Evolutionary conservation across 2,797 vertebrate species (phyloP), one percentile per base, ranked within the genome.

Genomic region (Muscicapa striata): DNA sequence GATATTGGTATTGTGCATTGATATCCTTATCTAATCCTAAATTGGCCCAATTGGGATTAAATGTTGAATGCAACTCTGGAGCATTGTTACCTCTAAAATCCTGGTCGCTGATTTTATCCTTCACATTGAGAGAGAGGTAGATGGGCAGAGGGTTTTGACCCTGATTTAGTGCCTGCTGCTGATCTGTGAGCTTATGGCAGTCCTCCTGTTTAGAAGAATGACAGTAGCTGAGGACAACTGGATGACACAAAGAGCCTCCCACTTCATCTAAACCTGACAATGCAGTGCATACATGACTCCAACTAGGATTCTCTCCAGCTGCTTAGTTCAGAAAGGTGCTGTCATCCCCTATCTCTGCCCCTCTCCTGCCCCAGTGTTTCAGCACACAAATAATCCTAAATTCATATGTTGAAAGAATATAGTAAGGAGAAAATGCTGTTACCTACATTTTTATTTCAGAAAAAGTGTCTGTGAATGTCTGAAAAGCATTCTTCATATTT

Each of bases 101-200:
- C 92, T 96, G 88, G 88, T 98, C 97, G 90, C 98, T 98, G 93
- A 97, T 93, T 86, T 97, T 97, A 58, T 98, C 97, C 87, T 98
- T 98, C 84, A 98, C 98, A 88, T 97, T 98, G 90, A 98, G 97
- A 79, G 97, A 97, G 79, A 98, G 97, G 92, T 98, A 98, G 96
- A 98, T 97, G 48, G 98, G 98, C 84, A 98, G 87, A 27, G 98
- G 98, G 72, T 98, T 98, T 95, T 98, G 98, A 69, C 98, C 98
- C 17, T 46, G 94, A 41, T 79, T 96, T 91, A 98, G 61, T 63
- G 98, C 98, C 87, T 95, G 96, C 36, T 98, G 97, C 93, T 98
- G 98, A 63, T 98, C 98, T 58, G 98, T 97, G 90, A 98, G 97
- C 62, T 97, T 98, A 84, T 96, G 94, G 30, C 74, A 95, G 40